Conservation (phyloP, 2,113 vertebrate genomes). For the Acrocephalus arundinaceus region DNA sequence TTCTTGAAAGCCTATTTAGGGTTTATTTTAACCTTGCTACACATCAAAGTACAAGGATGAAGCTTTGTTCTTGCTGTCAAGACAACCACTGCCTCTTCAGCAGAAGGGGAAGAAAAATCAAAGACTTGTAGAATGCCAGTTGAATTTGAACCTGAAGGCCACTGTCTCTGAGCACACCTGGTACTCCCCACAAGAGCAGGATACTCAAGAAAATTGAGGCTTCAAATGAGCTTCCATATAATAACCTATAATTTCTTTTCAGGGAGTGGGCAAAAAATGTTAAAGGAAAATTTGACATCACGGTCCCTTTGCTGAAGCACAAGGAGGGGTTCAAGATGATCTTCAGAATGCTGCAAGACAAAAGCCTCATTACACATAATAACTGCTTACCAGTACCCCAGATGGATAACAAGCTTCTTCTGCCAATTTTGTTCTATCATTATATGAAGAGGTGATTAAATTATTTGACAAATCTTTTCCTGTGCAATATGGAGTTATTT, state of each 20-base stretch:
- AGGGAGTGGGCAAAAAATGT: conserved; percentile 79
- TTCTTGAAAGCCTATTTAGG: conserved; percentile 70
- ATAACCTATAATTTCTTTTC: conserved; percentile 90
- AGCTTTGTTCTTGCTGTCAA: conserved; percentile 79
- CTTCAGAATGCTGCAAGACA: conserved; percentile 90
- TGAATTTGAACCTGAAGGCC: conserved; percentile 75
- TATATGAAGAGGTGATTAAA: conserved; percentile 80
- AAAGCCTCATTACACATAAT: conserved; percentile 96
- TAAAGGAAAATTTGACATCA: conserved; percentile 80
- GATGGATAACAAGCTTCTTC: conserved; percentile 77
- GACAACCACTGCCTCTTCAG: conserved; percentile 80
- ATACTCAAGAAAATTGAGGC: conserved; percentile 90
- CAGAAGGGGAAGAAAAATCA: conserved; percentile 81
- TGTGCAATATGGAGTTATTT: conserved; percentile 61
- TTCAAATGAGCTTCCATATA: conserved; percentile 90
- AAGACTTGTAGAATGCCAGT: conserved; percentile 86
- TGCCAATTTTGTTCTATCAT: conserved; percentile 84
- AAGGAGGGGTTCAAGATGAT: conserved; percentile 89
- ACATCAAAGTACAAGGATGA: conserved; percentile 74
- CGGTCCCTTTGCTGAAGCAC: conserved; percentile 81
- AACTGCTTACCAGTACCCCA: conserved; percentile 84
- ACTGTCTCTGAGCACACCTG: conserved; percentile 77
- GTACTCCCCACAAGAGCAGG: conserved; percentile 79
- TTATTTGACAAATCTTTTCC: conserved; percentile 78
- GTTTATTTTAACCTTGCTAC: conserved; percentile 70